These are phyloP conservation scores for Pachyrhynchus sulphureomaculatus DNA, from an alignment of 1,140 invertebrate genomes.

Conservation along the genomic window DNA sequence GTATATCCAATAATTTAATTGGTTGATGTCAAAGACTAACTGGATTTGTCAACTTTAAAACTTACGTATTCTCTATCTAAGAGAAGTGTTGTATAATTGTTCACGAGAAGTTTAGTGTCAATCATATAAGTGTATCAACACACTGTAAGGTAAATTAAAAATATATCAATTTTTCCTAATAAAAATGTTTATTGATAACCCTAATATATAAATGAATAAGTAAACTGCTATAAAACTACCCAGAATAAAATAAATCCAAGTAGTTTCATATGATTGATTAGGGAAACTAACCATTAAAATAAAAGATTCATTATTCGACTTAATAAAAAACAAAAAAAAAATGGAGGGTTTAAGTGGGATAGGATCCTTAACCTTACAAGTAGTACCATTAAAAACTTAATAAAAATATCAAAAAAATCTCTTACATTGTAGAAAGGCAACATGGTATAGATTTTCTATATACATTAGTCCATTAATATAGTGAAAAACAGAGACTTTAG, in stretches of 20 bases:
- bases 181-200: constrained; percentile 43
- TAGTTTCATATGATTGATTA: neutral
- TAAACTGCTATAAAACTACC: constrained; percentile 29
- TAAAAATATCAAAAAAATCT: constrained; percentile 28
- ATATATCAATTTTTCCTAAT: constrained; percentile 30
- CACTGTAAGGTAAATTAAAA: neutral
- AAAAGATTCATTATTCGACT: constrained; percentile 9
- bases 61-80: no score
- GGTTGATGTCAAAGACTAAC: no score
- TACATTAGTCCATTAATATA: constrained; percentile 12
- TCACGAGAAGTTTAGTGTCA: no score
- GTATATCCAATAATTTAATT: no score
- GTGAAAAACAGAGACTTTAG: constrained; percentile 12
- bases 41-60: no score
- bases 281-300: constrained; percentile 1
- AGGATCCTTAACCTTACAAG: constrained; percentile 15
- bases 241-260: constrained; percentile 18
- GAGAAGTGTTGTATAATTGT: no score
- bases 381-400: constrained; percentile 14
- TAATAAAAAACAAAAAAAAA: constrained; percentile 3
- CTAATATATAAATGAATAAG: constrained; percentile 43
- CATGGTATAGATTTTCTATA: constrained; percentile 34
- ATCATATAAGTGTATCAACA: no score
- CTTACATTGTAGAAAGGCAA: constrained; percentile 35
- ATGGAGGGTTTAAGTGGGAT: neutral